These are phyloP conservation scores for Dendrolimus pini DNA, from an alignment of 2,888 invertebrate species.

Conservation along the genomic window DNA sequence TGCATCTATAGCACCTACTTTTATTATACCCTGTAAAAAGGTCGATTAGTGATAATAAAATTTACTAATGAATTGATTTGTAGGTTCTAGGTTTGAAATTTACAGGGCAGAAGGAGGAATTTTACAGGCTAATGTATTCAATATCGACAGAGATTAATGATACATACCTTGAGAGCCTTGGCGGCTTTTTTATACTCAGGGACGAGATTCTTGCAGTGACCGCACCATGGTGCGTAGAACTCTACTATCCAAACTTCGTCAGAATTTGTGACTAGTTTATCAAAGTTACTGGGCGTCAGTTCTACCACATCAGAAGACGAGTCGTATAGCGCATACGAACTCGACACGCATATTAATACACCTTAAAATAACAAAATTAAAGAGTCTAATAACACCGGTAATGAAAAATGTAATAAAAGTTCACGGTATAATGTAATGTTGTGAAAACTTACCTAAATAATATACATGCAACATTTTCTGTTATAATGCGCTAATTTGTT, in stretches of 20 bases:
- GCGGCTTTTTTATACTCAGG: conserved; percentile 97
- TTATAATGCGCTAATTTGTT: conserved; percentile 29
- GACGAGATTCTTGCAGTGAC: conserved; percentile 91
- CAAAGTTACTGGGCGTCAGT: conserved; percentile 91
- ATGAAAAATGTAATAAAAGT: conserved; percentile 18
- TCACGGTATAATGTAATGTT: conserved; percentile 39
- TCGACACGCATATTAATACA: conserved; percentile 47
- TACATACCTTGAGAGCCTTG: conserved; percentile 87
- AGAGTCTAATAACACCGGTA: conserved; percentile 25
- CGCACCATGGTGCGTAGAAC: conserved; percentile 98
- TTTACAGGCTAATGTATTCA: no score
- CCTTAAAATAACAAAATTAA: conserved; percentile 34
- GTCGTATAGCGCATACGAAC: conserved; percentile 77
- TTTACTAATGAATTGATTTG: no score
- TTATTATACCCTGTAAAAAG: conserved; percentile 85
- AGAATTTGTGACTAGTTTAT: conserved; percentile 86
- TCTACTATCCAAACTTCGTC: conserved; percentile 97
- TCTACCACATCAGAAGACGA: conserved; percentile 87
- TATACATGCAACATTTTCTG: conserved; percentile 46
- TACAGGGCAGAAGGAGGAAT: no score
- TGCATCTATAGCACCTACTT: conserved; percentile 96
- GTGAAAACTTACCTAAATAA: conserved; percentile 54
- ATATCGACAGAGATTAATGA: no score
- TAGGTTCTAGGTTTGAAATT: no score
- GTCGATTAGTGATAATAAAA: no score